Base-by-base conservation (phyloP, 92 coral and sea anemone genomes). In the Pocillopora meandrina region DNA sequence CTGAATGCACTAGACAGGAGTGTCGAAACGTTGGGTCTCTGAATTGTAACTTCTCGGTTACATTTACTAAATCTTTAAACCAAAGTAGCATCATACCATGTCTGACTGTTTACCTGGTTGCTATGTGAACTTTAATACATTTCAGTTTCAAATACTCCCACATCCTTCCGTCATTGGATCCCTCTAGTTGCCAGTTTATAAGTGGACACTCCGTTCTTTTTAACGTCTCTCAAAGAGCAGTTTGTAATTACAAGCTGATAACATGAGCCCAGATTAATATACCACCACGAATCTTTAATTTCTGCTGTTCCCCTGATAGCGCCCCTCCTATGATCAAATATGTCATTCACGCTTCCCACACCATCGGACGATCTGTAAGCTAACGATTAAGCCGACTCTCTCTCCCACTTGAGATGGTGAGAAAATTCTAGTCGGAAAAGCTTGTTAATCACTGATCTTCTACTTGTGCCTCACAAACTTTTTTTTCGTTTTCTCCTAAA, bases 211-310 rank as follows among this genome's bases (percentile, higher is more conserved):
- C 93, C 91, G 66, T 92, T 84, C 61, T 79, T 92, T 36, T 90
- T 86, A 76, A 93, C 95, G 70, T 92, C 93, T 65, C 95, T 86
- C 42, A 92, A 59, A 26, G 95, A 84, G 86, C 84, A 92, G 74
- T 87, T 89, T 5, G 95, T 92, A 23, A 81, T 91, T 65, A 84
- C 87, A 65, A 90, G 85, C 11, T 76, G 57, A 77, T 82, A 81
- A 34, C 82, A 60, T 34, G 88, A 76, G 33, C 95, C 93, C 65
- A 92, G 20, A 85, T 92, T 93, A 60, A 92, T 84, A 17, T 85
- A 85, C 95, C 95, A 92, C 95, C 95, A 92, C 14, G 95, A 89
- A 49, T 5, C 47, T 11, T 26, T 26, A 2, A 10, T 1, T 2
- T 9, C 71, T 17, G 11, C 42, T 10, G 71, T 66, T 21, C 71